A percentile compares a stretch with the other conserved stretches of the same genome.
These are phyloP conservation scores for Ceyx margarethae DNA, from an alignment of 2,113 vertebrate genomes.

Conservation along the genomic window DNA sequence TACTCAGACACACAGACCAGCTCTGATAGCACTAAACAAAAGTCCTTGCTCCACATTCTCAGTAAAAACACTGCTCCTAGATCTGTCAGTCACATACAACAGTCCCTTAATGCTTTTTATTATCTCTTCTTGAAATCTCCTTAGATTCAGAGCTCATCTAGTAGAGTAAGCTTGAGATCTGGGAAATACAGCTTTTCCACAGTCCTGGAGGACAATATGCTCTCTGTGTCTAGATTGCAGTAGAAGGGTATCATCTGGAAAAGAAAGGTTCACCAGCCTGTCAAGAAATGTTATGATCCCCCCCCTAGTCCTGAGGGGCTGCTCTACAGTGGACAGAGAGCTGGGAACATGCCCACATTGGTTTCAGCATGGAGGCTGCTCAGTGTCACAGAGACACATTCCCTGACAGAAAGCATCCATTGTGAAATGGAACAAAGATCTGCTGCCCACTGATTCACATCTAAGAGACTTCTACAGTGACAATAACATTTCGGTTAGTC, in stretches of 20 bases:
- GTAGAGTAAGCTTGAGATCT: neutral
- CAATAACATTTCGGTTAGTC: neutral
- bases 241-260: neutral
- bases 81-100: neutral
- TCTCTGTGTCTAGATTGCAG: accelerated
- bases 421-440: accelerated
- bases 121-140: neutral
- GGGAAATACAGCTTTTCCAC: neutral
- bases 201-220: neutral
- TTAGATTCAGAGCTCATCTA: neutral
- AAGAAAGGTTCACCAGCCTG: neutral
- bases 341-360: accelerated
- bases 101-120: neutral
- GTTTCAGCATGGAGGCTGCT: accelerated
- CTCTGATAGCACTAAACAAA: neutral
- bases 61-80: neutral
- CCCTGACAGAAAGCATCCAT: too few relatives aligned
- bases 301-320: neutral
- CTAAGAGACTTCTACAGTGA: neutral
- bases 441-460: neutral
- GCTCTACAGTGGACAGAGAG: accelerated
- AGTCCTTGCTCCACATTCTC: neutral
- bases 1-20: neutral
- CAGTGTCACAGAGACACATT: neutral
- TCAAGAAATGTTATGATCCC: neutral